Base-by-base conservation (phyloP, 2,888 invertebrate species). In the Troides helena region DNA sequence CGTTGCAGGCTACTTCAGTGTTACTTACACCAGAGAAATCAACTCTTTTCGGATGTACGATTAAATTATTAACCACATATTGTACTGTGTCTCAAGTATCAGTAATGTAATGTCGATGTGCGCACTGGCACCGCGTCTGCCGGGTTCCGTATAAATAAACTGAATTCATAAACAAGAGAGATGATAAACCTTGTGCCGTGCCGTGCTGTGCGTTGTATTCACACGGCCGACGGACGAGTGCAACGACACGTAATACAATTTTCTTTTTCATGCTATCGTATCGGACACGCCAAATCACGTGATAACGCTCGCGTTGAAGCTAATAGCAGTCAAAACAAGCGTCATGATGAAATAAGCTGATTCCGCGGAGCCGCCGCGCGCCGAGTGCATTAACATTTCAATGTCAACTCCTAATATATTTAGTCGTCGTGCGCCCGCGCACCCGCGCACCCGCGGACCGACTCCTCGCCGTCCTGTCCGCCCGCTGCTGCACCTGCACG, bases 311-410 rank as follows among this genome's bases (percentile, higher is more conserved):
- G 69, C 73, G 79, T 84, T 83, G 80, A 83, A 83, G 80, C 80
- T 83, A 21, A 78, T 85, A 84, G 73, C 80, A 83, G 85, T 85
- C 86, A 86, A 83, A 88, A 88, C 86, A 89, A 85, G 87, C 84
- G 83, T 86, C 88, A 85, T 85, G 85, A 83, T 82, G 81, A 85
- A 83, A 83, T 82, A 73, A 74, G 70, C 70, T 57, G 70, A 73
- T 30, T 67, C 53, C 56, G 67, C 71, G 77, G 80, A 82, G 83
- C 83, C 81, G 84, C 81, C 80, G 81, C 87, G 86, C 85, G 85
- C 81, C 80, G 91, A 87, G 92, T 92, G 92, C 92, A 91, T 88
- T 91, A 91, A 92, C 92, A 89, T 90, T 90, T 92, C 92, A 92
- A 92, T 92, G 92, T 92, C 92, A 91, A 88, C 89, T 83, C 85